phyloP scores from a whole-genome alignment of 1,140 invertebrate species.

The Lerema accius region DNA sequence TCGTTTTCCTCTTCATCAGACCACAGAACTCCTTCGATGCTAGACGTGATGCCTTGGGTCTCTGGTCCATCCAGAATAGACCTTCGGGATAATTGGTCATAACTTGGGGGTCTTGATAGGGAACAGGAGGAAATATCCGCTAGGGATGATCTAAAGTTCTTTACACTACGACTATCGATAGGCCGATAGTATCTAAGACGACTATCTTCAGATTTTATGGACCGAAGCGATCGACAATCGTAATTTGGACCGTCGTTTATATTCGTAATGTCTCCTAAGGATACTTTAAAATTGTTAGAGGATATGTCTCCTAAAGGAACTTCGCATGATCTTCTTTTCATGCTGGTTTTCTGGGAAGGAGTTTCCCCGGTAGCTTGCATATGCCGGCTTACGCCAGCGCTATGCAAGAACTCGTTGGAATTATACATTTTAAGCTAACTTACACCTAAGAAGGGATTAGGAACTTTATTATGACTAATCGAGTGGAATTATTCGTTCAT shows the following conservation, averaged over 20 bases:
- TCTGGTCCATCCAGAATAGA: slow-evolving; percentile 66
- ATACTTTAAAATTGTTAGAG: slow-evolving; percentile 74
- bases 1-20: slow-evolving; percentile 81
- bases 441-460: slow-evolving; percentile 56
- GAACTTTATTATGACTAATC: slow-evolving; percentile 75
- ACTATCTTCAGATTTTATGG: slow-evolving; percentile 66
- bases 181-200: slow-evolving; percentile 67
- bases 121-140: slow-evolving; percentile 67
- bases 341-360: slow-evolving; percentile 73
- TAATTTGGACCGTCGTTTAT: slow-evolving; percentile 58
- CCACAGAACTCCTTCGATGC: slow-evolving; percentile 80
- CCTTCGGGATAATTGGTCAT: slow-evolving; percentile 69
- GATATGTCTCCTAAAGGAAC: slow-evolving; percentile 75
- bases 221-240: slow-evolving; percentile 66
- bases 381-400: slow-evolving; percentile 73
- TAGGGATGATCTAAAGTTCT: slow-evolving; percentile 71
- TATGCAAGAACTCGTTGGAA: slow-evolving; percentile 76
- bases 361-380: slow-evolving; percentile 76
- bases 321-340: slow-evolving; percentile 75
- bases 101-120: slow-evolving; percentile 68
- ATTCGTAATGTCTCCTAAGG: slow-evolving; percentile 65
- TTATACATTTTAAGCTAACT: slow-evolving; percentile 71
- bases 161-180: slow-evolving; percentile 72
- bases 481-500: slow-evolving; percentile 74
- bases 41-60: slow-evolving; percentile 73